Evolutionary conservation across 1,140 invertebrate genomes (phyloP).

Genomic region (Leptonema lineaticorne): DNA sequence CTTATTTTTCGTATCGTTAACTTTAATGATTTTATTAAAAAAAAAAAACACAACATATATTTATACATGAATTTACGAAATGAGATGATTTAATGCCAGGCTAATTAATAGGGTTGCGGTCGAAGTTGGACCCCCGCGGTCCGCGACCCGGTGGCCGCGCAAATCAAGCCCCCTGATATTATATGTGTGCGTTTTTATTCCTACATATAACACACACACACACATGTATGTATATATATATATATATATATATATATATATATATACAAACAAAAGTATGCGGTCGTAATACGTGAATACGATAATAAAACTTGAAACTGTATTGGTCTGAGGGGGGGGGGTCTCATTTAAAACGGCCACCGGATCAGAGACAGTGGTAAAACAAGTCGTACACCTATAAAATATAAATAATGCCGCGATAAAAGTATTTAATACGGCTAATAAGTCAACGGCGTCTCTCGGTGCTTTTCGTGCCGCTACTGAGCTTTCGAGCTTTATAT

Average conservation of each 20-base stretch:
- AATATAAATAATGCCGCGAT: conserved; percentile 30
- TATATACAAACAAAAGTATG: not conserved
- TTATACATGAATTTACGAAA: too few relatives aligned
- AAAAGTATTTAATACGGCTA: conserved; percentile 27
- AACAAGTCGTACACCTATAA: conserved; percentile 26
- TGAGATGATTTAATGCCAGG: conserved; percentile 21
- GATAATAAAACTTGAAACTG: not conserved
- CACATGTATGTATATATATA: too few relatives aligned
- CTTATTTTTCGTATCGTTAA: too few relatives aligned
- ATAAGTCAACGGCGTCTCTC: conserved; percentile 23
- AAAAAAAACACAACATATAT: too few relatives aligned
- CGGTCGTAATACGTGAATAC: not conserved
- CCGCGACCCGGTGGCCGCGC: conserved; percentile 30
- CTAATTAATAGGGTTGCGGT: conserved; percentile 34
- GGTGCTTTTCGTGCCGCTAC: not conserved
- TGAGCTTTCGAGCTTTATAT: conserved; percentile 4
- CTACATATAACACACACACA: too few relatives aligned
- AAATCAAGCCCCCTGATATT: conserved; percentile 34
- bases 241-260: too few relatives aligned
- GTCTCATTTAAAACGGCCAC: conserved; percentile 22
- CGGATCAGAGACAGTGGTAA: conserved; percentile 21
- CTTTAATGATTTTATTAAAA: too few relatives aligned
- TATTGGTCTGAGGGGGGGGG: not conserved
- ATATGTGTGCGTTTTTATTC: conserved; percentile 17
- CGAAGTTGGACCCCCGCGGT: conserved; percentile 21